Conservation (phyloP, 1,140 invertebrate genomes). For the Ceratitis capitata region DNA sequence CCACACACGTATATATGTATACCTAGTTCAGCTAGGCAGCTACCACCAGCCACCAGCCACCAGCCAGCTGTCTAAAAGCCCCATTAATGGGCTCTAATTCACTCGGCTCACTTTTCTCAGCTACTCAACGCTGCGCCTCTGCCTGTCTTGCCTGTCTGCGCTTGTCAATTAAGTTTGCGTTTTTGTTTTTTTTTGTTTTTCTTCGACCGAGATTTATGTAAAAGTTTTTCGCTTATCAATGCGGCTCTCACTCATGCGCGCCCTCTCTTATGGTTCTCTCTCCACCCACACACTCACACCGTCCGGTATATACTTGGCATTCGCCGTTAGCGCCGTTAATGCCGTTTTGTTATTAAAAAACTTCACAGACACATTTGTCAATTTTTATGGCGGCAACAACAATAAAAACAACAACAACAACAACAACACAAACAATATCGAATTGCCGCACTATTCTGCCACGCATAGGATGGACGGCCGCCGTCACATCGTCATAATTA, state of each 20-base stretch:
- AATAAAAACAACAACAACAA: conserved; percentile 40
- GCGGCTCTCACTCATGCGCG: background rate
- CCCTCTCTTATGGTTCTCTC: background rate
- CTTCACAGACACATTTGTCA: conserved; percentile 65
- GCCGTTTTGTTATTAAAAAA: conserved; percentile 55
- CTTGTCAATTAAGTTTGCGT: background rate
- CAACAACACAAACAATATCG: too few species aligned
- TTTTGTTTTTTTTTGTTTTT: too few species aligned
- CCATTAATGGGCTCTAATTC: too few species aligned
- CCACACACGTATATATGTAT: background rate
- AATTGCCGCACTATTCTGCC: background rate
- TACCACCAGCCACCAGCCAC: background rate
- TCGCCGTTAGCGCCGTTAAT: background rate
- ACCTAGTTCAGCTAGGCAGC: background rate
- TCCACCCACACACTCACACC: too few species aligned
- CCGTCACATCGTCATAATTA: conserved; percentile 63
- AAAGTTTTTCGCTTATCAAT: conserved; percentile 32
- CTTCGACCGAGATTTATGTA: background rate
- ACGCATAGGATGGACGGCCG: background rate
- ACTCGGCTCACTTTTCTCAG: background rate
- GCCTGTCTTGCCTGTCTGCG: background rate
- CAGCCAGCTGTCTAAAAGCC: background rate
- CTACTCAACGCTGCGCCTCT: background rate
- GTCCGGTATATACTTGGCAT: background rate
- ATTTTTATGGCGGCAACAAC: conserved; percentile 61